These are phyloP conservation scores for Pachycephala philippinensis DNA, from an alignment of 2,113 vertebrate species.

Conservation along the genomic window DNA sequence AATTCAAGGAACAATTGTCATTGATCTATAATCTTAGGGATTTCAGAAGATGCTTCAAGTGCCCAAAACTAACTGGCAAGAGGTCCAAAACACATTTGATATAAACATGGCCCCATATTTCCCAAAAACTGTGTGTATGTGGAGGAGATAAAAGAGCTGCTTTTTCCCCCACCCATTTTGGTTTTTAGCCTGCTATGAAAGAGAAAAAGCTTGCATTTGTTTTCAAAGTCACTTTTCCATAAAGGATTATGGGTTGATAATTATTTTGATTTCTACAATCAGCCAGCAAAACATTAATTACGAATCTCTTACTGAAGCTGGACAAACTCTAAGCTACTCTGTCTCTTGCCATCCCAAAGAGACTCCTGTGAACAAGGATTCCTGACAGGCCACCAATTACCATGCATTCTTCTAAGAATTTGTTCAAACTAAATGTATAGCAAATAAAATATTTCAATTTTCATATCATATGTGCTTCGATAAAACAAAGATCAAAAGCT, in stretches of 20 bases:
- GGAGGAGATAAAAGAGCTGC: neutral
- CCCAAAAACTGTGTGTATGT: neutral
- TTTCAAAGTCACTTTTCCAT: neutral
- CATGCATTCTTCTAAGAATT: neutral
- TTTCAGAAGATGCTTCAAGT: neutral
- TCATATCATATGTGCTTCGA: neutral
- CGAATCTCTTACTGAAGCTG: neutral
- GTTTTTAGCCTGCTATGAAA: neutral
- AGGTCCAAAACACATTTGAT: neutral
- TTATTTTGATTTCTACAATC: neutral
- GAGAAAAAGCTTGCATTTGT: neutral
- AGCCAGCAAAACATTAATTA: neutral
- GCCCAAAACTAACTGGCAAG: neutral
- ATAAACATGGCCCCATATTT: neutral
- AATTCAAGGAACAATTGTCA: neutral
- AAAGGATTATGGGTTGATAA: neutral
- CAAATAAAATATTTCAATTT: neutral
- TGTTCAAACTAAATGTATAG: neutral
- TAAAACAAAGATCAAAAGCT: neutral
- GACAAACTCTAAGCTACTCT: neutral
- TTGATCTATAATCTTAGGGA: neutral
- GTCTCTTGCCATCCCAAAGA: neutral
- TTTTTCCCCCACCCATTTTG: rapidly evolving
- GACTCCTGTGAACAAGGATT: neutral
- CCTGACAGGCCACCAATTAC: neutral